Conservation (phyloP, 2,797 vertebrate genomes). For the Myotis planiceps region DNA sequence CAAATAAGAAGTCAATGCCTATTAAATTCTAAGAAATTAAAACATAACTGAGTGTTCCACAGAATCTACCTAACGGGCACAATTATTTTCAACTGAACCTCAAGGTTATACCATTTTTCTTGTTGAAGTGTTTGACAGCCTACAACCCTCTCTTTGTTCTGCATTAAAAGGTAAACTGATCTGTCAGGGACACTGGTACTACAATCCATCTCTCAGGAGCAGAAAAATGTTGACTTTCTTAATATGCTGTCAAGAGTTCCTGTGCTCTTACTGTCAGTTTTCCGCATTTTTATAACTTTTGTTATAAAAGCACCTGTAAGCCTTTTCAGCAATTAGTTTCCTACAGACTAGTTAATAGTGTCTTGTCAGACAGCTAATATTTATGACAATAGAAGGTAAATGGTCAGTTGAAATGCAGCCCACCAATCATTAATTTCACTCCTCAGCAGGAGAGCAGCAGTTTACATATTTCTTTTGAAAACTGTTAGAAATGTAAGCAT, state of each 20-base stretch:
- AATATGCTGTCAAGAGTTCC: conserved; percentile 24
- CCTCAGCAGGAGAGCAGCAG: neutral
- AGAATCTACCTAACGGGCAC: neutral
- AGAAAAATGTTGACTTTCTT: conserved; percentile 50
- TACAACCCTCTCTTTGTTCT: conserved; percentile 22
- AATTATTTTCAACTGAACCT: neutral
- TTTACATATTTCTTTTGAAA: conserved; percentile 68
- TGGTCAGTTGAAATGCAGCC: conserved; percentile 39
- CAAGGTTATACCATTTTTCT: neutral
- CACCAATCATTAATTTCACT: conserved; percentile 48
- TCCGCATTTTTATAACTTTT: conserved; percentile 31
- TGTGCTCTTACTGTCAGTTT: neutral
- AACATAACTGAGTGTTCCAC: neutral
- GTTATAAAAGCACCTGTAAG: conserved; percentile 26
- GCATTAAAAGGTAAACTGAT: conserved; percentile 57
- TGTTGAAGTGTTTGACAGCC: conserved; percentile 39
- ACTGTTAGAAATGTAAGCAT: conserved; percentile 49
- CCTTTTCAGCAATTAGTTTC: conserved; percentile 73
- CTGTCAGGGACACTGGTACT: conserved; percentile 51
- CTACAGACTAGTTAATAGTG: conserved; percentile 44
- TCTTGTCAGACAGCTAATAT: conserved; percentile 53
- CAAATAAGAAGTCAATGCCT: neutral
- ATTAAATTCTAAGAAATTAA: neutral
- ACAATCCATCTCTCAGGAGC: conserved; percentile 65
- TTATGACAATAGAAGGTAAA: conserved; percentile 46